A percentile compares a stretch with the other conserved stretches of the same genome.
Evolutionary conservation across 2,888 invertebrate species (phyloP).

Genomic region (Gastrophysa polygoni): DNA sequence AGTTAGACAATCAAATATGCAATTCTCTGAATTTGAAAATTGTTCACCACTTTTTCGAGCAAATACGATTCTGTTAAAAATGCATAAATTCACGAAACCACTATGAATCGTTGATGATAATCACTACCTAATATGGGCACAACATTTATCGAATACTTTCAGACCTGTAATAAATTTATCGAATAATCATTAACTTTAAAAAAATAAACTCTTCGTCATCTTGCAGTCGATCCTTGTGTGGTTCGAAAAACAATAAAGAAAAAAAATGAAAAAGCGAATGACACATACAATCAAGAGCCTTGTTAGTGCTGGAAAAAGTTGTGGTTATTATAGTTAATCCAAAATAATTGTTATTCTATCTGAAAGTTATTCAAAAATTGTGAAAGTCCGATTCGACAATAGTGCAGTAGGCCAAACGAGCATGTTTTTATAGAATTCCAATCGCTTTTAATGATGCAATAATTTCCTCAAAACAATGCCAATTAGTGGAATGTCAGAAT

Average conservation of each 20-base stretch:
- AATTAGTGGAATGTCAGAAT: no score
- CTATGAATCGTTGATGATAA: background rate
- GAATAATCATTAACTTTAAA: conserved; percentile 1
- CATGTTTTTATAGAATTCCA: background rate
- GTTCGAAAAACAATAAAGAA: conserved; percentile 27
- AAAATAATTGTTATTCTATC: conserved; percentile 10
- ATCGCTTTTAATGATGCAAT: conserved; percentile 10
- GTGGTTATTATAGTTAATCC: conserved; percentile 18
- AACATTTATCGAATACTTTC: conserved; percentile 33
- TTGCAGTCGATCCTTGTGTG: conserved; percentile 39
- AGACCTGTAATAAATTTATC: conserved; percentile 43
- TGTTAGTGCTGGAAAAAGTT: conserved; percentile 41
- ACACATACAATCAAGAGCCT: conserved; percentile 32
- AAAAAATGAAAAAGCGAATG: conserved; percentile 24
- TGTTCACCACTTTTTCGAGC: no score
- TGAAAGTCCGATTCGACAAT: conserved; percentile 20
- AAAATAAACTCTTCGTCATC: conserved; percentile 36
- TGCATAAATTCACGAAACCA: background rate
- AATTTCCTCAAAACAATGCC: conserved; percentile 12
- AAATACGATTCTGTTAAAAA: no score
- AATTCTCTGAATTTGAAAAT: no score
- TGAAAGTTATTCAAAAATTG: conserved; percentile 12
- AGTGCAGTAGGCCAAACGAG: conserved; percentile 23
- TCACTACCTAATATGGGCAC: conserved; percentile 27
- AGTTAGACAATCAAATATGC: no score